These are phyloP conservation scores for Harpegnathos saltator DNA, from an alignment of 1,140 invertebrate genomes.

Conservation along the genomic window DNA sequence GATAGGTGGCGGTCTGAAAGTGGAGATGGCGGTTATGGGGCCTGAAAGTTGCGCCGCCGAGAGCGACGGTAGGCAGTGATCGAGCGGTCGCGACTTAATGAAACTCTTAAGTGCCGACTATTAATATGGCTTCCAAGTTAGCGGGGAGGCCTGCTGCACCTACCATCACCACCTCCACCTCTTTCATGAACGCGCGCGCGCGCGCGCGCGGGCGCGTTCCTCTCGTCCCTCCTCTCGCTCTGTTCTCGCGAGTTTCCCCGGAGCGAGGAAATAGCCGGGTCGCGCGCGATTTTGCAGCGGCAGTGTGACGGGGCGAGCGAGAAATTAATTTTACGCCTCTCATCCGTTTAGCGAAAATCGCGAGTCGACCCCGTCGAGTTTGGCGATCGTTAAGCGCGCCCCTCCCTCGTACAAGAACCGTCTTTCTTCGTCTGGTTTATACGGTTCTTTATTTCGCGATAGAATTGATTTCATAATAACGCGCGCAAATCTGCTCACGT, in stretches of 20 bases:
- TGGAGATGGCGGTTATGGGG: constrained; percentile 50
- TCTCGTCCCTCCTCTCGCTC: constrained; percentile 1
- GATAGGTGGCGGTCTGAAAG: constrained; percentile 20
- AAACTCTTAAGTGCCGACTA: constrained; percentile 85
- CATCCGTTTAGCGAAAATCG: not conserved
- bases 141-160: constrained; percentile 59
- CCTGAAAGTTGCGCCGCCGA: constrained; percentile 65
- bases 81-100: constrained; percentile 84
- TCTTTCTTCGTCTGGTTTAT: too few species aligned
- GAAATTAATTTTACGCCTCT: constrained; percentile 35
- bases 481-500: too few species aligned
- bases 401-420: too few species aligned
- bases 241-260: constrained; percentile 36
- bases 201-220: too few species aligned
- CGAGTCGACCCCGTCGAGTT: not conserved
- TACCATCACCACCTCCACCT: constrained; percentile 13
- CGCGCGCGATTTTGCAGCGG: constrained; percentile 32
- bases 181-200: not conserved
- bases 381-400: too few species aligned
- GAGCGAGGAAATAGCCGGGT: constrained; percentile 38
- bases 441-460: too few species aligned
- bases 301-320: not conserved
- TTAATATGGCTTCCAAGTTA: constrained; percentile 84
- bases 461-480: too few species aligned
- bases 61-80: constrained; percentile 80